These are phyloP conservation scores for Pristionchus arcanus DNA, from an alignment of 2,888 invertebrate species.

Conservation along the genomic window DNA sequence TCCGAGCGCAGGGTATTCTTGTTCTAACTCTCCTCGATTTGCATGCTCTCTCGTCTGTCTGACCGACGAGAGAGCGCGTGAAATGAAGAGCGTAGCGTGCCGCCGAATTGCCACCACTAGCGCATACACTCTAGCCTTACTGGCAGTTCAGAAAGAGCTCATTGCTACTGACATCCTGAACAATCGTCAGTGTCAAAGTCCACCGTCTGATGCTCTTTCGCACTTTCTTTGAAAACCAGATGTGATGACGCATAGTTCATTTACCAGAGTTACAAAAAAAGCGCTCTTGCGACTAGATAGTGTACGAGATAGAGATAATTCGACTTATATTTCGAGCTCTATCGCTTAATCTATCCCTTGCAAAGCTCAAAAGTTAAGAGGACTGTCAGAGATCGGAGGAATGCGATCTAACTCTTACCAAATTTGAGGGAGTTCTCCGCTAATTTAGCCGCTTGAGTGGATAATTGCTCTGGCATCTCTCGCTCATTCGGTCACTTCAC, in stretches of 20 bases:
- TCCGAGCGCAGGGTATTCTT: not conserved
- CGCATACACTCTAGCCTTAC: not conserved
- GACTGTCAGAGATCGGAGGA: too few relatives aligned
- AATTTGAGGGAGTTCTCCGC: not conserved
- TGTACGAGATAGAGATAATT: not conserved
- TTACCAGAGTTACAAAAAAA: too few relatives aligned
- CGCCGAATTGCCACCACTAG: not conserved
- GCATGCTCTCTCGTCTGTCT: not conserved
- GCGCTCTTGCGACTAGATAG: not conserved
- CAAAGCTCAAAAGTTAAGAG: too few relatives aligned
- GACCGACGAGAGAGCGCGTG: not conserved
- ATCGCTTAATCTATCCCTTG: too few relatives aligned
- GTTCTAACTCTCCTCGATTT: not conserved
- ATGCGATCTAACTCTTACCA: not conserved
- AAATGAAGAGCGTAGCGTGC: too few relatives aligned
- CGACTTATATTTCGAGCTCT: too few relatives aligned
- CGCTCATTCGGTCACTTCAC: not conserved
- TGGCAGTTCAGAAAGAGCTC: too few relatives aligned
- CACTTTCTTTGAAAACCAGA: not conserved
- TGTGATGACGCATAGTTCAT: too few relatives aligned
- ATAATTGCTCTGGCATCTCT: slow-evolving; percentile 7
- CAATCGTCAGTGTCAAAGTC: too few relatives aligned
- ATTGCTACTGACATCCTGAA: too few relatives aligned
- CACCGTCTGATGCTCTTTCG: too few relatives aligned
- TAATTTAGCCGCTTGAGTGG: not conserved